phyloP scores from a whole-genome alignment of 2,113 vertebrate genomes.

The Grallaria varia region DNA sequence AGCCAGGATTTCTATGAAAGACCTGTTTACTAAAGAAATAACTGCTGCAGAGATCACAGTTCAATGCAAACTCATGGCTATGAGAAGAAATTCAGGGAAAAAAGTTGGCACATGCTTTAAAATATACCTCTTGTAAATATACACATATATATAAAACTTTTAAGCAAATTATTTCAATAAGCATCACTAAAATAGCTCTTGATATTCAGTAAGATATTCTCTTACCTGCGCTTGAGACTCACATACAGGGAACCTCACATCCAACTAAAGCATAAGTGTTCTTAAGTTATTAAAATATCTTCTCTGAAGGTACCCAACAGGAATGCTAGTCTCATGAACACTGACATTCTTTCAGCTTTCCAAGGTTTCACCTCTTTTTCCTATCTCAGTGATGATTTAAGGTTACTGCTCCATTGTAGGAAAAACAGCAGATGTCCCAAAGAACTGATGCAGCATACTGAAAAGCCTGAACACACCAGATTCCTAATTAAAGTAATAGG shows the following conservation, averaged over 20 bases:
- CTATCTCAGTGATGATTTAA: conserved; percentile 8
- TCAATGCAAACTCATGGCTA: background rate
- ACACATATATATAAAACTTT: background rate
- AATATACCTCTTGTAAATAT: background rate
- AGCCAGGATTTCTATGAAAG: background rate
- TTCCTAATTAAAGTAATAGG: conserved; percentile 34
- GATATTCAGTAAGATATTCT: background rate
- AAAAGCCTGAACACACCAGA: conserved; percentile 3
- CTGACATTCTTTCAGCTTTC: background rate
- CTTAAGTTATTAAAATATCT: background rate
- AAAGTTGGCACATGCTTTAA: background rate
- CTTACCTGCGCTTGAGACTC: background rate
- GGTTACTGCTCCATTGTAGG: background rate
- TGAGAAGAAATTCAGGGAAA: background rate
- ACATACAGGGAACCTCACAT: background rate
- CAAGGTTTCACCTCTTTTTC: background rate
- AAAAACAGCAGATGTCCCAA: conserved; percentile 31
- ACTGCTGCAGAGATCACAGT: background rate
- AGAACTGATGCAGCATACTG: background rate
- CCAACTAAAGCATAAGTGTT: background rate
- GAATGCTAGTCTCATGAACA: background rate
- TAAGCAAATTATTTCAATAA: background rate
- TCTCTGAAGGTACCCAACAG: background rate
- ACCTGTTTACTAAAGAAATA: background rate
- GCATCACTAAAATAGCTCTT: background rate